Conservation (phyloP, 2,797 vertebrate species). For the Potorous gilbertii region DNA sequence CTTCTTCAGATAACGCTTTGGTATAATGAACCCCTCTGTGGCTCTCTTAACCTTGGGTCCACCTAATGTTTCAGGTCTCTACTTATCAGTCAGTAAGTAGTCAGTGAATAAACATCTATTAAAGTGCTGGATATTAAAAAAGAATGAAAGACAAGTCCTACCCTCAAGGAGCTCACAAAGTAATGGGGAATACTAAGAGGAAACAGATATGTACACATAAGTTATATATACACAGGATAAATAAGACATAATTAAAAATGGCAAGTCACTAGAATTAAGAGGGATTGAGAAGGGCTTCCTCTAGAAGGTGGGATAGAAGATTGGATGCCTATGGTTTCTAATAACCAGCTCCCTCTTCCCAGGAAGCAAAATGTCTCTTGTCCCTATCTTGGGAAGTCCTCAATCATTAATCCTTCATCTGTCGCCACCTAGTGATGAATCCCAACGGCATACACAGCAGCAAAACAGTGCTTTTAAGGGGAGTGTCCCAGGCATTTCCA, state of each 20-base stretch:
- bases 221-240: not conserved
- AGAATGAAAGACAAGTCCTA: not conserved
- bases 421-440: not conserved
- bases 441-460: not conserved
- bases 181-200: not conserved
- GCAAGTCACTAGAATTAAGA: not conserved
- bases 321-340: not conserved
- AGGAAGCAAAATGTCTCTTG: not conserved
- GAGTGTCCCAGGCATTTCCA: not conserved
- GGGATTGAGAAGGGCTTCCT: too few species aligned
- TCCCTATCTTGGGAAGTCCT: not conserved
- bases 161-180: not conserved
- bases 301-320: not conserved
- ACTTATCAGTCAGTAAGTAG: not conserved
- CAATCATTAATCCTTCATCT: not conserved
- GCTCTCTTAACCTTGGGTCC: not conserved
- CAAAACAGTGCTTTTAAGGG: not conserved
- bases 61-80: not conserved
- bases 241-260: not conserved
- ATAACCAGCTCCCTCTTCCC: not conserved
- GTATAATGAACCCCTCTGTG: not conserved
- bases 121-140: not conserved
- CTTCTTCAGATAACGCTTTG: not conserved
- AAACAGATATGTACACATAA: not conserved
- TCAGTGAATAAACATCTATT: not conserved